These are phyloP conservation scores for Solenopsis invicta DNA, from an alignment of 1,140 invertebrate genomes.

Conservation along the genomic window DNA sequence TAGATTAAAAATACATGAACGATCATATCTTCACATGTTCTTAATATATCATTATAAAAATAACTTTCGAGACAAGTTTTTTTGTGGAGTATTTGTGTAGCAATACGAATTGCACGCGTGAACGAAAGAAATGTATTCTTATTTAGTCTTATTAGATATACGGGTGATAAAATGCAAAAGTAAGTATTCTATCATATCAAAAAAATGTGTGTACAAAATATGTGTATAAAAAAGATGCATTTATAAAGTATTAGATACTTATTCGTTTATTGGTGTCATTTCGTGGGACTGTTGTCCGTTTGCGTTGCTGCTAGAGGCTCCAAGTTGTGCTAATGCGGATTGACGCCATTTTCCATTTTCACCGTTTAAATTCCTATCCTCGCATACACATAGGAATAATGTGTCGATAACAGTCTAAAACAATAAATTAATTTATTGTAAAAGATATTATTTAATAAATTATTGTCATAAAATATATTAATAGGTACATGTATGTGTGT, in stretches of 20 bases:
- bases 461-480: neutral
- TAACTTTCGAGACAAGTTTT: neutral
- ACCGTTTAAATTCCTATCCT: constrained; percentile 91
- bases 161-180: constrained; percentile 35
- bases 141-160: constrained; percentile 15
- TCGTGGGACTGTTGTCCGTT: constrained; percentile 85
- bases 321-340: constrained; percentile 89
- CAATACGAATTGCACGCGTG: constrained; percentile 14
- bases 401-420: constrained; percentile 97
- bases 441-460: neutral
- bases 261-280: constrained; percentile 83
- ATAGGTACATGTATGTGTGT: neutral
- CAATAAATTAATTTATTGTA: constrained; percentile 43
- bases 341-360: constrained; percentile 90
- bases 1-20: constrained; percentile 37
- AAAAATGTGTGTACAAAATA: constrained; percentile 35
- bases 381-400: constrained; percentile 97
- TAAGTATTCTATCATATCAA: constrained; percentile 33
- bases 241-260: constrained; percentile 61
- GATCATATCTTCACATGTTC: constrained; percentile 18
- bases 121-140: constrained; percentile 32
- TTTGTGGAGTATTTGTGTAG: constrained; percentile 30
- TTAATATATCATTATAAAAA: constrained; percentile 32
- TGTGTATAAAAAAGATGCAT: constrained; percentile 53
- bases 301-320: constrained; percentile 74